phyloP scores from a whole-genome alignment of 2,888 invertebrate species.

The Neria commutata region DNA sequence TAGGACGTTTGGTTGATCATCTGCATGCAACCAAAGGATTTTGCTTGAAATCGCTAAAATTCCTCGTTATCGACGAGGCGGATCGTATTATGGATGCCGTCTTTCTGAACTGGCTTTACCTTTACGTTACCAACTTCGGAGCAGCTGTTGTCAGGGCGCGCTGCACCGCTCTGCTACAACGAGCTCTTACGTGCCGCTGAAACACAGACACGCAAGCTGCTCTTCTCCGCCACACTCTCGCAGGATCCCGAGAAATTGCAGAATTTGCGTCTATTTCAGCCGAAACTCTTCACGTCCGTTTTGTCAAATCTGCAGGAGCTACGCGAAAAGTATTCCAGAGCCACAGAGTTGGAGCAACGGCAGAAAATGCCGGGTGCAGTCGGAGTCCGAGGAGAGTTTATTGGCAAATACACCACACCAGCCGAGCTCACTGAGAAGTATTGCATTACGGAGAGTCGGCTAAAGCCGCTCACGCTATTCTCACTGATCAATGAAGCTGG shows the following conservation, averaged over 20 bases:
- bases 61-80: conserved; percentile 94
- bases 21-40: conserved; percentile 83
- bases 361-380: too few species aligned
- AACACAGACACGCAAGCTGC: conserved; percentile 79
- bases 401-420: conserved; percentile 84
- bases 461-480: conserved; percentile 82
- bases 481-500: conserved; percentile 71
- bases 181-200: conserved; percentile 44
- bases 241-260: conserved; percentile 96
- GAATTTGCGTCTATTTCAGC: conserved; percentile 86
- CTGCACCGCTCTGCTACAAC: conserved; percentile 51
- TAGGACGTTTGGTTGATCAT: conserved; percentile 86
- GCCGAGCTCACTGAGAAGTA: conserved; percentile 75
- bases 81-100: conserved; percentile 92
- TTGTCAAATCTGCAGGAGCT: conserved; percentile 51
- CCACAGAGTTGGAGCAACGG: neutral
- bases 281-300: conserved; percentile 85
- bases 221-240: conserved; percentile 97
- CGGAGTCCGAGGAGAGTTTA: conserved; percentile 63
- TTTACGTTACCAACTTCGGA: conserved; percentile 71
- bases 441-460: conserved; percentile 69
- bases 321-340: conserved; percentile 30
- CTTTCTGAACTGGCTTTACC: conserved; percentile 88
- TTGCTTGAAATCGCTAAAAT: conserved; percentile 72
- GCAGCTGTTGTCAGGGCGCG: conserved; percentile 63